Evolutionary conservation across 2,888 invertebrate genomes (phyloP).

Genomic region (Tyria jacobaeae): DNA sequence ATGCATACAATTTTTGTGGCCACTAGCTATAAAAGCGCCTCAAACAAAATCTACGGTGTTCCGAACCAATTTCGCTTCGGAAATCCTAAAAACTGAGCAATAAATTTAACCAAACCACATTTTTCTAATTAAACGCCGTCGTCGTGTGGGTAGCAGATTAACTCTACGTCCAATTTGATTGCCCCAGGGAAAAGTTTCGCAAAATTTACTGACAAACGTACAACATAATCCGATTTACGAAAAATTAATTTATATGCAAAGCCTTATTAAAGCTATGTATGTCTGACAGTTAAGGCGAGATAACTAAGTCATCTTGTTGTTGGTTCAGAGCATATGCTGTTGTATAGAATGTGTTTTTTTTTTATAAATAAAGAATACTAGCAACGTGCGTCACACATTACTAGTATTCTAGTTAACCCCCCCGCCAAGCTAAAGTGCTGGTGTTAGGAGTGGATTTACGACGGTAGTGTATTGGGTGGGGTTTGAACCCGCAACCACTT

Average conservation of each 20-base stretch:
- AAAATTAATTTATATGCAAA: constrained; percentile 64
- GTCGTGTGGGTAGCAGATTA: constrained; percentile 35
- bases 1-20: background rate
- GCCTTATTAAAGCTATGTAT: constrained; percentile 56
- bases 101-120: constrained; percentile 40
- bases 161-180: constrained; percentile 47
- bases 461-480: no score
- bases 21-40: background rate
- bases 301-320: constrained; percentile 8
- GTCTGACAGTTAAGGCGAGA: constrained; percentile 5
- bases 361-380: no score
- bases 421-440: no score
- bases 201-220: constrained; percentile 48
- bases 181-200: constrained; percentile 33
- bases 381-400: no score
- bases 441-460: no score
- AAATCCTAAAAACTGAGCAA: constrained; percentile 28
- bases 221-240: constrained; percentile 57
- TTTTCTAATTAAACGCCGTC: constrained; percentile 47
- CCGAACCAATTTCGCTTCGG: background rate
- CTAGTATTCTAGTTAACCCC: no score
- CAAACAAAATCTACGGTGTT: background rate
- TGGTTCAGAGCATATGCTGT: background rate
- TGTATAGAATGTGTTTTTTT: no score
- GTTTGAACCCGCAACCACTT: no score